These are phyloP conservation scores for Corydoras maculifer DNA, from an alignment of 2,113 vertebrate genomes.

Conservation along the genomic window DNA sequence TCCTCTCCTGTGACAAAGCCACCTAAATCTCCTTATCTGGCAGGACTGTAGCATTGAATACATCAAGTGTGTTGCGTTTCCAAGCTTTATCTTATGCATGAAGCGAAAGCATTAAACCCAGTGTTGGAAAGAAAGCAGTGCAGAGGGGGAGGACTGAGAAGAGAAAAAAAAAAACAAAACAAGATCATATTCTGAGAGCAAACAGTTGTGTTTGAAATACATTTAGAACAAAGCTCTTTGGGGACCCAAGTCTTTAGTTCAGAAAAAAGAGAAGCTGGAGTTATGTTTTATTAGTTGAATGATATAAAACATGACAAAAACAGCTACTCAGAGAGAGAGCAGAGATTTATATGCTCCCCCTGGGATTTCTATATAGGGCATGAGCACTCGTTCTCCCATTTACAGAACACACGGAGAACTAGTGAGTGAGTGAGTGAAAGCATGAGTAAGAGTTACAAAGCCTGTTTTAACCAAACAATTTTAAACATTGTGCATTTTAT, in stretches of 20 bases:
- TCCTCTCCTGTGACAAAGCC: slow-evolving; percentile 12
- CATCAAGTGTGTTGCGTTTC: slow-evolving; percentile 32
- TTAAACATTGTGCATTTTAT: too few species aligned
- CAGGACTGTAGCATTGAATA: slow-evolving; percentile 31
- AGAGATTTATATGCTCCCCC: slow-evolving; percentile 58
- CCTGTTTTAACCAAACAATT: too few species aligned
- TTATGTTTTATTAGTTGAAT: slow-evolving; percentile 65
- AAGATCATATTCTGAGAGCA: slow-evolving; percentile 45
- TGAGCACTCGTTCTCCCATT: slow-evolving; percentile 48
- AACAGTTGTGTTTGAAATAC: slow-evolving; percentile 53
- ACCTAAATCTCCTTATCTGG: slow-evolving; percentile 41
- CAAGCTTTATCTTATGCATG: slow-evolving; percentile 23
- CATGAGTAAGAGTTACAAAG: slow-evolving; percentile 6
- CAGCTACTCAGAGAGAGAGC: slow-evolving; percentile 61
- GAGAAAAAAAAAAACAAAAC: not conserved
- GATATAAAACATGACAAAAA: slow-evolving; percentile 71
- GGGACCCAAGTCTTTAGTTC: slow-evolving; percentile 61
- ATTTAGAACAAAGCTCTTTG: slow-evolving; percentile 55
- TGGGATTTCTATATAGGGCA: slow-evolving; percentile 62
- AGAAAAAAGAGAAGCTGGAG: slow-evolving; percentile 41
- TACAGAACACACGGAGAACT: slow-evolving; percentile 21
- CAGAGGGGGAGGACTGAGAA: slow-evolving; percentile 26
- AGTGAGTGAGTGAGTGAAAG: slow-evolving; percentile 20
- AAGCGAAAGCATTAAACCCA: slow-evolving; percentile 25
- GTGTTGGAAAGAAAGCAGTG: slow-evolving; percentile 34